These are phyloP conservation scores for Mellilla xanthometata DNA, from an alignment of 2,888 invertebrate genomes.

Conservation along the genomic window DNA sequence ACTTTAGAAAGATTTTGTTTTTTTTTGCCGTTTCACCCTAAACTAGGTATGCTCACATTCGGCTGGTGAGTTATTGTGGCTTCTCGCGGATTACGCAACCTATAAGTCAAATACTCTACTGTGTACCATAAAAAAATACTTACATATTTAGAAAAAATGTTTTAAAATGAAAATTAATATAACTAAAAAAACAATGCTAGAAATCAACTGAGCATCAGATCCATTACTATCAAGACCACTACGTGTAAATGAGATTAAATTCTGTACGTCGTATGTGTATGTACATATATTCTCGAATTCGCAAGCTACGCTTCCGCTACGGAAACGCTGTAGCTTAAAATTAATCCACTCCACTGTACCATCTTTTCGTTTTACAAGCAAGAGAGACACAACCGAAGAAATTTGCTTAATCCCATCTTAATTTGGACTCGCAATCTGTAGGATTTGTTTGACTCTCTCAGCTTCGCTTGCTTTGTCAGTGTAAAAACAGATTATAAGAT, in stretches of 20 bases:
- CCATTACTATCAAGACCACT: background rate
- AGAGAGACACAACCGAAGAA: conserved; percentile 50
- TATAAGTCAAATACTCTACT: too few relatives aligned
- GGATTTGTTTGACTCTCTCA: conserved; percentile 58
- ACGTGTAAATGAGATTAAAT: conserved; percentile 1
- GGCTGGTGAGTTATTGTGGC: too few relatives aligned
- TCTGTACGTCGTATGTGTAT: conserved; percentile 2
- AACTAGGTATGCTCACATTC: too few relatives aligned
- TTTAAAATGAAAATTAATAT: too few relatives aligned
- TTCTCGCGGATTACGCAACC: too few relatives aligned
- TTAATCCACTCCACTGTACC: conserved; percentile 32
- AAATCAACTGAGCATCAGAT: too few relatives aligned
- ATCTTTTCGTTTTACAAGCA: conserved; percentile 35
- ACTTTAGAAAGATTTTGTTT: too few relatives aligned
- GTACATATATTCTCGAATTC: conserved; percentile 1
- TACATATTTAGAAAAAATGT: too few relatives aligned
- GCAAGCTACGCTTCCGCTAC: conserved; percentile 1
- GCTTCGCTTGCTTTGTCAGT: conserved; percentile 62
- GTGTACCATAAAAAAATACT: too few relatives aligned
- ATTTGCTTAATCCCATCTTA: conserved; percentile 65
- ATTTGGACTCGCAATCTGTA: conserved; percentile 64
- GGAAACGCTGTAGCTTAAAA: conserved; percentile 19
- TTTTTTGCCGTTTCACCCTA: too few relatives aligned
- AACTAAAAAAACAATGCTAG: too few relatives aligned
- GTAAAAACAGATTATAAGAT: conserved; percentile 65